A percentile compares a stretch with the other conserved stretches of the same genome.
phyloP scores from a whole-genome alignment of 2,888 invertebrate genomes.

The Drosophila algonquin region DNA sequence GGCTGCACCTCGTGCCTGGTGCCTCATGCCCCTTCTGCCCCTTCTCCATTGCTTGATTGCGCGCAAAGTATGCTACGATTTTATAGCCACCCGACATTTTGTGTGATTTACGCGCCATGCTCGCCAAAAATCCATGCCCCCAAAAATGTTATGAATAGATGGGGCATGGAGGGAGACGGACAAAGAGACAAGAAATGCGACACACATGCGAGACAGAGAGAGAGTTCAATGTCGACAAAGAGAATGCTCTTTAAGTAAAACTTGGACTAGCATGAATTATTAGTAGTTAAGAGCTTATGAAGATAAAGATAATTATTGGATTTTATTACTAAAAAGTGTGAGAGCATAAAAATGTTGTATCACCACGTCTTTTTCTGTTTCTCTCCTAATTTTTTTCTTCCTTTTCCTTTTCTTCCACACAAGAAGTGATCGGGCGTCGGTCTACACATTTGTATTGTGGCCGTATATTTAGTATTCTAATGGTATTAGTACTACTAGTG shows the following conservation, averaged over 20 bases:
- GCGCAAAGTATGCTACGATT: constrained; percentile 59
- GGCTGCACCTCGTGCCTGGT: constrained; percentile 1
- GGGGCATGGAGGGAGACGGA: constrained; percentile 7
- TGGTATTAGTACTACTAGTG: too few species aligned
- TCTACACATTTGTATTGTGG: too few species aligned
- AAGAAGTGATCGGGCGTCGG: too few species aligned
- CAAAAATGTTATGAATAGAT: constrained; percentile 28
- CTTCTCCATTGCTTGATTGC: constrained; percentile 55
- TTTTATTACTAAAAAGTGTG: too few species aligned
- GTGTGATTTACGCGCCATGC: constrained; percentile 67
- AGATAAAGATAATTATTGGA: too few species aligned
- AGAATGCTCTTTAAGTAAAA: constrained; percentile 6
- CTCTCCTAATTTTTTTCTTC: too few species aligned
- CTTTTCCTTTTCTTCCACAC: too few species aligned
- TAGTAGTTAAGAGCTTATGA: too few species aligned
- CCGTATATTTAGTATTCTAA: too few species aligned
- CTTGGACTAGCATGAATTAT: not conserved
- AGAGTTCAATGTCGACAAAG: not conserved
- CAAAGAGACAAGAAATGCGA: constrained; percentile 28
- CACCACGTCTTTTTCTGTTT: too few species aligned
- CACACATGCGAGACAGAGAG: not conserved
- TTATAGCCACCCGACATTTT: constrained; percentile 64
- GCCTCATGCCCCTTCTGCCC: too few species aligned
- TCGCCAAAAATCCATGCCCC: constrained; percentile 49
- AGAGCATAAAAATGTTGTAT: too few species aligned